Base-by-base conservation (phyloP, 2,797 vertebrate species). In the Naso thynnoides region DNA sequence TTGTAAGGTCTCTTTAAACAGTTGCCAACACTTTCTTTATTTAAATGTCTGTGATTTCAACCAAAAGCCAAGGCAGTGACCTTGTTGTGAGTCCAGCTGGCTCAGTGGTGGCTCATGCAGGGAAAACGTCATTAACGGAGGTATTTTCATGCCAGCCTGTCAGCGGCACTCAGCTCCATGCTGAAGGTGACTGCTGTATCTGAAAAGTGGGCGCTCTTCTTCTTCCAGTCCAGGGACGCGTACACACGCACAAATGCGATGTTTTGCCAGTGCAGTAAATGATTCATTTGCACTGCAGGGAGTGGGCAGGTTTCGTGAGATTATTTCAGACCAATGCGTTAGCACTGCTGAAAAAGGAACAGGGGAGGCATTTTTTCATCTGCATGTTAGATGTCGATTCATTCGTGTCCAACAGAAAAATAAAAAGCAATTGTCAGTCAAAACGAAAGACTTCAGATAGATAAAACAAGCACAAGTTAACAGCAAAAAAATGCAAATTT, bases 71-170 rank as follows among this genome's bases (percentile, higher is more conserved):
- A 49, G 27, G 21, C 16, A 0, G 16, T 78, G 75, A 79, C 80
- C 81, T 88, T 66, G 70, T 70, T 83, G 50, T 21, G 19, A 24
- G 48, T 79, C 88, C 83, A 89, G 77, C 84, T 85, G 84, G 82
- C 78, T 71, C 56, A 18, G 63, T 68, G 52, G 52, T 31, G 50
- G 45, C 11, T 77, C 74, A 54, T 13, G 69, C 53, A 64, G 78
- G 47, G 70, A 64, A 18, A 29, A 62, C 26, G 1, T 82, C 70
- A 58, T 75, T 59, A 79, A 23, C 24, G 8, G 38, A 38, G 24
- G 0, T 15, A 7, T 70, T 52, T 65, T 63, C 44, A 52, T 78
- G 83, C 65, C 62, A 81, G 27, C 68, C 66, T 79, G 78, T 80
- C 75, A 42, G 45, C 36, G 75, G 54, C 55, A 21, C 47, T 79